phyloP scores from a whole-genome alignment of 2,797 vertebrate genomes.

The Syngnathus acus region DNA sequence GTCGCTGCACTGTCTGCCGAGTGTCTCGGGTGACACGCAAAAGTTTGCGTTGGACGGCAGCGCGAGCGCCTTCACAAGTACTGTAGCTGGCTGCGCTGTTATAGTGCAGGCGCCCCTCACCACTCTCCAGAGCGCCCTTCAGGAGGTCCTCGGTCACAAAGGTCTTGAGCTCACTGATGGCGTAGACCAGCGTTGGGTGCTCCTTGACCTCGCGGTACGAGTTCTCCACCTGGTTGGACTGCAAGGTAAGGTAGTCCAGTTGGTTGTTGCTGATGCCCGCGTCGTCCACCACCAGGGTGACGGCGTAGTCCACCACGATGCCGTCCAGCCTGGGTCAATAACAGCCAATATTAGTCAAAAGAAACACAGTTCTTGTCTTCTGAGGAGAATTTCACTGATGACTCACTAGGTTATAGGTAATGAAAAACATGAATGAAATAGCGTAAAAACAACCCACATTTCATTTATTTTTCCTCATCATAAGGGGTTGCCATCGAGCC shows the following conservation, averaged over 20 bases:
- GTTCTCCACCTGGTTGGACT: constrained; percentile 87
- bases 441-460: too few relatives aligned
- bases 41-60: constrained; percentile 11
- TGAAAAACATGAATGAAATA: too few relatives aligned
- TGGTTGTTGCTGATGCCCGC: constrained; percentile 76
- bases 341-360: background rate
- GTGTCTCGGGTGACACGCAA: constrained; percentile 35
- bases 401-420: too few relatives aligned
- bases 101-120: constrained; percentile 28
- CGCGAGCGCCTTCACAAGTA: constrained; percentile 5
- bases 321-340: constrained; percentile 56
- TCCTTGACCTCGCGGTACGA: constrained; percentile 71
- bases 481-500: too few relatives aligned
- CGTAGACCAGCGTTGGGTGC: constrained; percentile 73
- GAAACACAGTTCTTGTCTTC: background rate
- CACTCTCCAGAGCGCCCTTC: constrained; percentile 62
- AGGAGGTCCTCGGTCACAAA: constrained; percentile 71
- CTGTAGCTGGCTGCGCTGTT: too few relatives aligned
- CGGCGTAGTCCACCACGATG: constrained; percentile 76
- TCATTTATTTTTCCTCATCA: too few relatives aligned
- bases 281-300: constrained; percentile 76
- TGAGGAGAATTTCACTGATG: too few relatives aligned
- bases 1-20: constrained; percentile 12
- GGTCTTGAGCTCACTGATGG: constrained; percentile 72
- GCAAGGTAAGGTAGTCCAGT: constrained; percentile 83